phyloP scores from a whole-genome alignment of 2,888 invertebrate species.

The Hypselothyrea guttata region DNA sequence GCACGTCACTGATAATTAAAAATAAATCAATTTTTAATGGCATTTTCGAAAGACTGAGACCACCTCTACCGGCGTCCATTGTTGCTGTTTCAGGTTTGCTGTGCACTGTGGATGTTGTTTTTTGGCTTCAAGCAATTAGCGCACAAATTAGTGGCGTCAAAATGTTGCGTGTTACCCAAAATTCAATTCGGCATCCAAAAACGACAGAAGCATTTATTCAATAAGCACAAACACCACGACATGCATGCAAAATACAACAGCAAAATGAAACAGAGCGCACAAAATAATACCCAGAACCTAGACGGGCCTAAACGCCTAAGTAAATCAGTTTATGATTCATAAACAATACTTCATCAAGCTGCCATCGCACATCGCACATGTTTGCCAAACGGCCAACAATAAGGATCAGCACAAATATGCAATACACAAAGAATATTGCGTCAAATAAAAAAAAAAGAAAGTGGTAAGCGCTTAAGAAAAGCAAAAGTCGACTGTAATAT shows the following conservation, averaged over 20 bases:
- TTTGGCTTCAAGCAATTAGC: constrained; percentile 61
- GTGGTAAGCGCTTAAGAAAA: background rate
- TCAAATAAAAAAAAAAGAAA: constrained; percentile 17
- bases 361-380: constrained; percentile 44
- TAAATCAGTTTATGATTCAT: constrained; percentile 73
- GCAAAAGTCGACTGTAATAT: background rate
- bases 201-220: constrained; percentile 28
- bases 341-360: constrained; percentile 74
- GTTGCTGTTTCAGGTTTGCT: background rate
- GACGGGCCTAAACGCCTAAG: constrained; percentile 58
- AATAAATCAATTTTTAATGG: constrained; percentile 79
- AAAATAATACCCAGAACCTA: too few species aligned
- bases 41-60: constrained; percentile 28
- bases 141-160: constrained; percentile 58
- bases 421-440: constrained; percentile 41
- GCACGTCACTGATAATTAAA: constrained; percentile 80
- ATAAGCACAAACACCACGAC: constrained; percentile 30
- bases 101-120: constrained; percentile 10
- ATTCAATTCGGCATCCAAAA: constrained; percentile 50
- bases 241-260: constrained; percentile 65
- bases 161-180: constrained; percentile 51
- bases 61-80: constrained; percentile 1
- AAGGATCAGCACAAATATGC: constrained; percentile 51
- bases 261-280: constrained; percentile 37
- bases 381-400: constrained; percentile 59